A percentile compares a stretch with the other conserved stretches of the same genome.
phyloP scores from a whole-genome alignment of 1,140 invertebrate genomes.

The Papilio helenus region DNA sequence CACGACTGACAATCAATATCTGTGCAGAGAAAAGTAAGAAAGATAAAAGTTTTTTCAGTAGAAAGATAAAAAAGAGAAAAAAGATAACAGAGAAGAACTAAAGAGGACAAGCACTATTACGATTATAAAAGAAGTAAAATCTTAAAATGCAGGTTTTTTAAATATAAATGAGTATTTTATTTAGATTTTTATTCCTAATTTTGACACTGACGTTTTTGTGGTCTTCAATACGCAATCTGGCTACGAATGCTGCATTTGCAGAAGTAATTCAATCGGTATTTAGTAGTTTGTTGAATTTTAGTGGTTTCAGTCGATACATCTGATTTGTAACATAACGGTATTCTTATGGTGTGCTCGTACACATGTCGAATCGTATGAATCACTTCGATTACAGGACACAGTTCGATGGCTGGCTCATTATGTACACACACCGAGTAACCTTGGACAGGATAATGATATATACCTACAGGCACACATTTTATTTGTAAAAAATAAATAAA shows the following conservation, averaged over 20 bases:
- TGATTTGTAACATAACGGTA: constrained; percentile 27
- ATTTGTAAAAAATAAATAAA: background rate
- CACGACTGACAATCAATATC: too few species aligned
- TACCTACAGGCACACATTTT: background rate
- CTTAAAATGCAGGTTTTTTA: too few species aligned
- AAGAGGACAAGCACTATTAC: too few species aligned
- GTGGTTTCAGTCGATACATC: background rate
- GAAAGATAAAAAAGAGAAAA: too few species aligned
- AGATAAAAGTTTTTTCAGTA: too few species aligned
- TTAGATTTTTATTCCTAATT: too few species aligned
- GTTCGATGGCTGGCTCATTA: constrained; percentile 34
- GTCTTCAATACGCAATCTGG: background rate
- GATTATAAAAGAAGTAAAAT: too few species aligned
- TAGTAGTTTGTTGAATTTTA: background rate
- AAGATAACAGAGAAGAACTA: too few species aligned
- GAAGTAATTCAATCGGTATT: background rate
- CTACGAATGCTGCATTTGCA: background rate
- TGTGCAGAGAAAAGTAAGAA: too few species aligned
- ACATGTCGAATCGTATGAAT: constrained; percentile 33
- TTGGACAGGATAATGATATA: constrained; percentile 10
- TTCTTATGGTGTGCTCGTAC: constrained; percentile 18
- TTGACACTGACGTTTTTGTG: background rate
- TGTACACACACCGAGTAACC: constrained; percentile 2
- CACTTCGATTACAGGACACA: constrained; percentile 15
- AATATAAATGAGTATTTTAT: too few species aligned